These are phyloP conservation scores for Antheraea yamamai DNA, from an alignment of 2,888 invertebrate species.

Conservation along the genomic window DNA sequence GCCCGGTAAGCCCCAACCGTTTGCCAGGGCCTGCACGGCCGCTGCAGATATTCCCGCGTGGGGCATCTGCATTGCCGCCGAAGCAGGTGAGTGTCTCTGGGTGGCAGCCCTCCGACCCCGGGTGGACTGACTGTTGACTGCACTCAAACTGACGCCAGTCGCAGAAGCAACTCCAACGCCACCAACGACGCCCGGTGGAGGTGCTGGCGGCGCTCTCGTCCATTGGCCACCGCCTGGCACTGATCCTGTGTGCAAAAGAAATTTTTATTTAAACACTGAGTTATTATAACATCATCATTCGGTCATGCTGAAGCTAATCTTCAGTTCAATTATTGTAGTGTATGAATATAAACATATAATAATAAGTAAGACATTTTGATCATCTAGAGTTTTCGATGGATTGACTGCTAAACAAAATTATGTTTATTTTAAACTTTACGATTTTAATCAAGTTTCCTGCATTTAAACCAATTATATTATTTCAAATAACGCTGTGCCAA, in stretches of 20 bases:
- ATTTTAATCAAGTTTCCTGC: too few species aligned
- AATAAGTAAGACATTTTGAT: too few species aligned
- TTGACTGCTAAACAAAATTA: too few species aligned
- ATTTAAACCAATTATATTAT: too few species aligned
- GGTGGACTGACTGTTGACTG: slow-evolving; percentile 55
- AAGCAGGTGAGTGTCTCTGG: slow-evolving; percentile 58
- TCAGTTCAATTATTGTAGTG: too few species aligned
- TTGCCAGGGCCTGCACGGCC: slow-evolving; percentile 70
- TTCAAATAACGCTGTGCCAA: too few species aligned
- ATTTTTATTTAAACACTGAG: background rate
- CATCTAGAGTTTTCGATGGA: too few species aligned
- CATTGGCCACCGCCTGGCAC: slow-evolving; percentile 85
- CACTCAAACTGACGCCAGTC: slow-evolving; percentile 48
- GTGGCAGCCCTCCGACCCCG: slow-evolving; percentile 59
- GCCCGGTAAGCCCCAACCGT: slow-evolving; percentile 65
- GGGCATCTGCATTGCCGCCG: slow-evolving; percentile 69
- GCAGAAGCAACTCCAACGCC: slow-evolving; percentile 46
- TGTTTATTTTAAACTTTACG: too few species aligned
- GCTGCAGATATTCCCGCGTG: slow-evolving; percentile 68
- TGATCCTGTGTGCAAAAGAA: slow-evolving; percentile 47
- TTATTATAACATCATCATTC: background rate
- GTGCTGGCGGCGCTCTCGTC: slow-evolving; percentile 89
- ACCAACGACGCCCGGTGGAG: slow-evolving; percentile 78
- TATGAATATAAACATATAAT: too few species aligned
- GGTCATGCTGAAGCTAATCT: too few species aligned